Conservation (phyloP, 2,888 invertebrate species). For the Neuroscelio doddi region DNA sequence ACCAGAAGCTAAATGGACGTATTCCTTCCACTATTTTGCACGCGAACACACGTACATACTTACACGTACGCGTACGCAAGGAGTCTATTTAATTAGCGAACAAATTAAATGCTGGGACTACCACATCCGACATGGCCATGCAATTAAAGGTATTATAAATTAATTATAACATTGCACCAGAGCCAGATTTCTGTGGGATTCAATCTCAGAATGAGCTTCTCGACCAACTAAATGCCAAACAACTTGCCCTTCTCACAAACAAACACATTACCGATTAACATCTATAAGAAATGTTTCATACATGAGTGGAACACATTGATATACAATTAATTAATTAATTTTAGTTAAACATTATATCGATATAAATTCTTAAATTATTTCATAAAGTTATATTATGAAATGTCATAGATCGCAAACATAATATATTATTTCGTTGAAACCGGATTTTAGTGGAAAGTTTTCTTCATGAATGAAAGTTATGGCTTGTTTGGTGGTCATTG, state of each 20-base stretch:
- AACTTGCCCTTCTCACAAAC: slow-evolving; percentile 11
- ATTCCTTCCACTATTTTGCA: no score
- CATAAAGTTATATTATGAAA: no score
- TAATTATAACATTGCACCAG: slow-evolving; percentile 58
- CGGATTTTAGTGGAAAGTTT: no score
- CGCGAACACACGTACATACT: background rate
- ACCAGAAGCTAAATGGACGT: no score
- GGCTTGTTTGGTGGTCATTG: no score
- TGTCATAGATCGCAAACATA: no score
- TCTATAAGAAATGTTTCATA: background rate
- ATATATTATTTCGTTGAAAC: no score
- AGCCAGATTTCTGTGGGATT: slow-evolving; percentile 58
- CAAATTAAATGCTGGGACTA: slow-evolving; percentile 61
- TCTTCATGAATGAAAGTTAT: no score
- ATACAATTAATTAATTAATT: no score
- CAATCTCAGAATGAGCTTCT: slow-evolving; percentile 60
- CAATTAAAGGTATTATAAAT: slow-evolving; percentile 68
- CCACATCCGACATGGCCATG: slow-evolving; percentile 55
- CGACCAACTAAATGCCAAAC: slow-evolving; percentile 56
- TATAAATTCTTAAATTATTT: no score
- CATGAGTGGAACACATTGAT: background rate
- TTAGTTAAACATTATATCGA: no score
- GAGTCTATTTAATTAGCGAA: slow-evolving; percentile 63
- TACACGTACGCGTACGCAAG: slow-evolving; percentile 14
- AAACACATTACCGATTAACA: slow-evolving; percentile 5